Evolutionary conservation across 1,140 invertebrate species (phyloP), one percentile per base, ranked within the genome.

Genomic region (Ganaspis sp.): DNA sequence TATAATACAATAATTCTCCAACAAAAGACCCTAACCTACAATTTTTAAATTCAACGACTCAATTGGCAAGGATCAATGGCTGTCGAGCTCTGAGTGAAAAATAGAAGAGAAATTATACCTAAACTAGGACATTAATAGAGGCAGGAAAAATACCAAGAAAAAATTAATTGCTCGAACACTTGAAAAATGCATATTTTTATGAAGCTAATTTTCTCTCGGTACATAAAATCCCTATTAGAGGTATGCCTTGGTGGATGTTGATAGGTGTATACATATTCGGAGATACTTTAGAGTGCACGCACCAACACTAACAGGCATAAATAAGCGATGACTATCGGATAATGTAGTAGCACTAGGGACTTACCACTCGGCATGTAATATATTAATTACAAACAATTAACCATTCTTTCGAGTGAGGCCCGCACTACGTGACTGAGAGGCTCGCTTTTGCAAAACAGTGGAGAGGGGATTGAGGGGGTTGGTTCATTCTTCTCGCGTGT

Each of bases 381-480:
- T 87, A 87, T 87, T 87, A 87, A 87, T 86, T 87, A 87, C 78
- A 87, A 87, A 87, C 85, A 87, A 87, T 87, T 87, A 87, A 79
- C 80, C 69, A 85, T 85, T 83, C 77, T 87, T 85, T 74, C 21
- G 19, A 69, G 19, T 37, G 58, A 76, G 58, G 72, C 58, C 58
- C 23, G 21, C 40, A 69, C 76, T 84, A 84, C 80, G 82, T 81
- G 83, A 84, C 78, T 69, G 77, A 79, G 74, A 29, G 54, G 64
- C 76, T 15, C 72, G n/a, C n/a, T n/a, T n/a, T n/a, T n/a, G n/a
- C n/a, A n/a, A n/a, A n/a, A 34, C 26, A 69, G 53, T 34, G 53
- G 23, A 72, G 9, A 74, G 38, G 54, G 42, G 38, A 54, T n/a
- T 17, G 26, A 17, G 21, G 69, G 53, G 69, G 76, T 54, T 75